A percentile compares a stretch with the other conserved stretches of the same genome.
Conservation (phyloP, 2,113 vertebrate species). For the Eretmodus cyanostictus region DNA sequence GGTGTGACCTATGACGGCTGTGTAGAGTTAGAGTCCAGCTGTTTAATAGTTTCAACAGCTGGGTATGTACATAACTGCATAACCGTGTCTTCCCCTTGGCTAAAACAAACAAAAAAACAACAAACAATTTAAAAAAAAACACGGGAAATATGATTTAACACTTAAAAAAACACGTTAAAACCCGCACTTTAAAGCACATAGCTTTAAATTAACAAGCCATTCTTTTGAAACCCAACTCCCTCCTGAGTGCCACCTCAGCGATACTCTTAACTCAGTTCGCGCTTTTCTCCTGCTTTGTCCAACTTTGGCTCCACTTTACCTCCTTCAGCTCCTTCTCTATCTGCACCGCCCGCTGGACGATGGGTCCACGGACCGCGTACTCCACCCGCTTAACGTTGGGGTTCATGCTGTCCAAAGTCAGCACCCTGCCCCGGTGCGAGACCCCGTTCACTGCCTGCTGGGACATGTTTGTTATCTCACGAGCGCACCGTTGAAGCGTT, state of each 20-base stretch:
- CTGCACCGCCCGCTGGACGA: conserved; percentile 77
- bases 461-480: conserved; percentile 33
- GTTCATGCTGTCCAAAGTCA: conserved; percentile 83
- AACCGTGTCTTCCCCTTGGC: neutral
- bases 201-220: neutral
- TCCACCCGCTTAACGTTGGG: conserved; percentile 75
- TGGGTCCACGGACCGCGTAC: conserved; percentile 83
- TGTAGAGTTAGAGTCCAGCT: neutral
- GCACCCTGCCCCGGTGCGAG: conserved; percentile 57
- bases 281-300: neutral
- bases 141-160: neutral
- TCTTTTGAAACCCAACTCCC: neutral
- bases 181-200: neutral
- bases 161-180: neutral
- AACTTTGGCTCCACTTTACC: conserved; percentile 55
- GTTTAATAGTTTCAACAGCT: neutral
- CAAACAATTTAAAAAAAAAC: neutral
- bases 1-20: neutral
- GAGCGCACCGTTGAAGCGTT: neutral
- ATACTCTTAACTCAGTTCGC: neutral
- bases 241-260: neutral
- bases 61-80: neutral
- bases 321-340: conserved; percentile 80
- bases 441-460: conserved; percentile 46
- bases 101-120: neutral